Base-by-base conservation (phyloP, 1,140 invertebrate species). In the Aphis craccivora region DNA sequence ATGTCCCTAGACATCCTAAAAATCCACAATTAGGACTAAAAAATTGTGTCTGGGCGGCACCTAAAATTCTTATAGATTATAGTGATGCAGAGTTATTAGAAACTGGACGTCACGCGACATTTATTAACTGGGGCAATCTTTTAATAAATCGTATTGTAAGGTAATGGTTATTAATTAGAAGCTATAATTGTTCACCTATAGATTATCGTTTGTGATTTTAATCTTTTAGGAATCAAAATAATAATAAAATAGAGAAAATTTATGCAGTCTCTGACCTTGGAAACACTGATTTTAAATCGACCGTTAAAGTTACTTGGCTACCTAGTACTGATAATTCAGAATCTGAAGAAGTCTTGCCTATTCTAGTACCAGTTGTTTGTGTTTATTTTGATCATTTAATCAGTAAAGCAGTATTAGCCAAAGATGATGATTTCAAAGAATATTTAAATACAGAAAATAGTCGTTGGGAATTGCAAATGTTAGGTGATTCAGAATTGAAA, bases 351-450 rank as follows among this genome's bases (percentile, higher is more conserved):
- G 40, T 22, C 0, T 55, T 88, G 48, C 53, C 96, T 76, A 95
- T 96, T 6, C 96, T 97, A 87, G 97, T 97, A 53, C 97, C 98
- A 55, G 97, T 98, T n/a, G 97, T 97, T 93, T 98, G 98, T 94
- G 97, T 99, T 25, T 99, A 98, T 95, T 99, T 98, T 95, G 98
- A 99, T 95, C 98, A 99, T 95, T 98, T 99, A 91, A 99, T 99
- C 94, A 98, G 96, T 37, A 99, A 99, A 95, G 96, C 98, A 1
- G 96, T 99, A 43, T 95, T 99, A 2, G 98, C 96, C 9, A 99
- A 99, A 95, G 99, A 99, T 95, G 99, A 99, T 94, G 98, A 99
- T 95, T 99, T 99, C 95, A 99, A 99, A 95, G 95, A 98, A 94
- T 99, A 96, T 95, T 97, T 99, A 95, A 67, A 67, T 67, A 98